Conservation (phyloP, 1,140 invertebrate species). For the Formica selysi region DNA sequence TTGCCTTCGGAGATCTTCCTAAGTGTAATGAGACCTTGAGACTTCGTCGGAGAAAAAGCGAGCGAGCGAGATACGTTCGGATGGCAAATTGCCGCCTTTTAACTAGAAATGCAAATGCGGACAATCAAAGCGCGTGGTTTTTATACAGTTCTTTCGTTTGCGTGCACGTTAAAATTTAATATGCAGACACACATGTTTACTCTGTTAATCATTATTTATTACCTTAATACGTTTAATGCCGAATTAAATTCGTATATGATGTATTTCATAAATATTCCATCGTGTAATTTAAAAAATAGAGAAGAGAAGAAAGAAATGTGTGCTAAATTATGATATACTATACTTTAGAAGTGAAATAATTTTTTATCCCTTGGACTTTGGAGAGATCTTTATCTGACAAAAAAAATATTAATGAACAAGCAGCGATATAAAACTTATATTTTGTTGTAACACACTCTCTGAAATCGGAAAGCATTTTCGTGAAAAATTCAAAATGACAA, state of each 20-base stretch:
- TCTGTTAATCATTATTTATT: not conserved
- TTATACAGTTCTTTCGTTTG: not conserved
- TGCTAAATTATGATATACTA: not conserved
- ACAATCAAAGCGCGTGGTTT: not conserved
- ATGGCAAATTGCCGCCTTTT: slow-evolving; percentile 34
- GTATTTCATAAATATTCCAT: not conserved
- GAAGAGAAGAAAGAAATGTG: too few species aligned
- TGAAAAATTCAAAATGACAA: too few species aligned
- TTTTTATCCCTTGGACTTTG: not conserved
- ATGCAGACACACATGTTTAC: not conserved
- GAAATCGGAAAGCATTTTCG: not conserved
- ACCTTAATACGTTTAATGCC: not conserved
- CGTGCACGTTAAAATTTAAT: not conserved
- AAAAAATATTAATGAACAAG: not conserved
- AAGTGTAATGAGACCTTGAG: slow-evolving; percentile 66
- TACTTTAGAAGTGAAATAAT: not conserved
- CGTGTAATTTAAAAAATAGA: not conserved
- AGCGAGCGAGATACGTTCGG: not conserved
- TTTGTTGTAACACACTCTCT: not conserved
- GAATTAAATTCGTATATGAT: not conserved
- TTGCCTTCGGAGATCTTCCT: slow-evolving; percentile 39
- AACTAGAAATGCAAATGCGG: slow-evolving; percentile 24
- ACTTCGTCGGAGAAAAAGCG: slow-evolving; percentile 35
- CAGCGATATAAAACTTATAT: not conserved
- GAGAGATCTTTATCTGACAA: not conserved